These are phyloP conservation scores for Drosophila guanche DNA, from an alignment of 1,140 invertebrate genomes.

Conservation along the genomic window DNA sequence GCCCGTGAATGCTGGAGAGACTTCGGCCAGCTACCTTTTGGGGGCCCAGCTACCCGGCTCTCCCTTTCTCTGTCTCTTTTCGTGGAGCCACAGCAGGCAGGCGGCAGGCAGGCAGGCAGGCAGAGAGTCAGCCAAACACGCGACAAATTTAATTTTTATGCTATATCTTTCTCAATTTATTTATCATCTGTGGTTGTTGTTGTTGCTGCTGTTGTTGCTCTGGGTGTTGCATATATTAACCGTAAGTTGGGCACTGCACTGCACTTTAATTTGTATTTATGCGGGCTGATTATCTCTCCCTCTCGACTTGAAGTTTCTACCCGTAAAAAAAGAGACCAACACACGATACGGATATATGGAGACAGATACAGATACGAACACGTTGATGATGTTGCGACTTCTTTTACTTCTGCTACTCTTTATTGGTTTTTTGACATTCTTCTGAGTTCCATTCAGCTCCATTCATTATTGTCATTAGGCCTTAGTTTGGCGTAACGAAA, in stretches of 20 bases:
- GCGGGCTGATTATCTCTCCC: conserved; percentile 74
- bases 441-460: not conserved
- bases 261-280: conserved; percentile 81
- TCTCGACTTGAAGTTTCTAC: conserved; percentile 9
- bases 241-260: conserved; percentile 63
- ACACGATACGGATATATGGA: conserved; percentile 23
- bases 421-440: conserved; percentile 64
- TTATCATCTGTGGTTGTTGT: conserved; percentile 53
- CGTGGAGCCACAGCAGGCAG: conserved; percentile 47
- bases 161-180: conserved; percentile 74
- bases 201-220: conserved; percentile 32
- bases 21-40: conserved; percentile 35
- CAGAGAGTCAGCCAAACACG: conserved; percentile 71
- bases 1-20: conserved; percentile 66
- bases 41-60: not conserved
- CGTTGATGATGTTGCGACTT: conserved; percentile 72
- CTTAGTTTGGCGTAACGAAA: conserved; percentile 49
- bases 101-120: conserved; percentile 45
- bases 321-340: conserved; percentile 37
- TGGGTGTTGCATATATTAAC: conserved; percentile 76
- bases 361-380: not conserved
- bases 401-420: conserved; percentile 42
- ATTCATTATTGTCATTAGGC: conserved; percentile 45
- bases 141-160: conserved; percentile 80
- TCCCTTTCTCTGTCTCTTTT: not conserved